phyloP scores from a whole-genome alignment of 2,888 invertebrate genomes.

The Byasa hedistus region DNA sequence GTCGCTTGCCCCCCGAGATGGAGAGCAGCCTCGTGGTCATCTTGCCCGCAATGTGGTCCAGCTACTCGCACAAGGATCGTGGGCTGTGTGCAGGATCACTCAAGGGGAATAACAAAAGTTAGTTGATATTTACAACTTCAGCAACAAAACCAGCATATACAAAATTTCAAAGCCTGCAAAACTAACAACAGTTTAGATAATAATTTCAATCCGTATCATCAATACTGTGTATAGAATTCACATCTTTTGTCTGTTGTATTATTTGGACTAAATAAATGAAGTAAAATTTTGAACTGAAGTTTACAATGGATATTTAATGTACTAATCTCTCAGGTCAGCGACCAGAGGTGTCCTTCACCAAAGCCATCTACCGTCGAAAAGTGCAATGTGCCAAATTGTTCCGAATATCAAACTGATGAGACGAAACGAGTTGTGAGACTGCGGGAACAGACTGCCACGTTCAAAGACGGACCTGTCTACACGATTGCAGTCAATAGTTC shows the following conservation, averaged over 20 bases:
- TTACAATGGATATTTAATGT: background rate
- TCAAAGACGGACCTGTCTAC: constrained; percentile 66
- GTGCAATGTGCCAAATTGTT: constrained; percentile 63
- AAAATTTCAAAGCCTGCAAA: too few species aligned
- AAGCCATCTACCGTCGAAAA: constrained; percentile 58
- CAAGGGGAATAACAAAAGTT: constrained; percentile 71
- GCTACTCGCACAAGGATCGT: constrained; percentile 86
- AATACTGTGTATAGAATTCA: too few species aligned
- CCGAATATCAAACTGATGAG: constrained; percentile 39
- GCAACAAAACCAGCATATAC: background rate
- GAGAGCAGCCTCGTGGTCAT: constrained; percentile 87
- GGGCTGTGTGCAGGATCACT: constrained; percentile 84
- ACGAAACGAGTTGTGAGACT: constrained; percentile 46
- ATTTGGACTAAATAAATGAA: too few species aligned
- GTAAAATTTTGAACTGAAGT: too few species aligned
- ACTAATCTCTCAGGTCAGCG: constrained; percentile 54
- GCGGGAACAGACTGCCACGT: constrained; percentile 58
- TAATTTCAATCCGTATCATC: too few species aligned
- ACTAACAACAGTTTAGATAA: too few species aligned
- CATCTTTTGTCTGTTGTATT: too few species aligned
- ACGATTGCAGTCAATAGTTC: constrained; percentile 62
- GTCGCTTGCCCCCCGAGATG: constrained; percentile 91
- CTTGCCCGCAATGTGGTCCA: constrained; percentile 89
- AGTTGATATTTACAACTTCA: background rate
- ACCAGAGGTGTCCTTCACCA: constrained; percentile 60